Base-by-base conservation (phyloP, 1,140 invertebrate species). In the Aphelenchoides avenae region DNA sequence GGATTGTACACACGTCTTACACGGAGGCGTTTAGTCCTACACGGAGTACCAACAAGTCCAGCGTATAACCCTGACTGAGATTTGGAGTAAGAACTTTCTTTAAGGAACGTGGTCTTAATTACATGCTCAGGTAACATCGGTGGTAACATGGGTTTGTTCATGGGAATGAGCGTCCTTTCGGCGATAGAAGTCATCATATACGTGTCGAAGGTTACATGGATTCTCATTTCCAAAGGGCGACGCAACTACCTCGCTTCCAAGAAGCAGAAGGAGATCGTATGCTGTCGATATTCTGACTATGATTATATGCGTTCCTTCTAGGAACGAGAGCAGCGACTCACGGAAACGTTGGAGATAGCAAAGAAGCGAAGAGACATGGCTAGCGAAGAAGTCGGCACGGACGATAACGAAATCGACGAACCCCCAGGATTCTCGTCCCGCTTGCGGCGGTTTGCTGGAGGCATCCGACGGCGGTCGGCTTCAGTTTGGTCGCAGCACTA, bases 71-170 rank as follows among this genome's bases (percentile, higher is more conserved):
- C 40, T 75, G 24, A 68, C 62, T 11, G 52, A 75, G 56, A 48
- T 70, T 26, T 43, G 66, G n/a, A 63, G 52, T 57, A 13, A 30
- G 7, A 33, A 41, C 18, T 11, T 24, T 39, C 15, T 34, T 27
- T 9, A 42, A 7, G 31, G 18, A 20, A n/a, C 5, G 3, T 63
- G 6, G 59, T 27, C 13, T 9, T 4, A 13, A 33, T 11, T 68
- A 5, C 44, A 13, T 31, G 56, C 53, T 3, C 40, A 69, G 50
- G 62, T 27, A 64, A 73, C 44, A 75, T 75, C 34, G 72, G 72
- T 15, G 72, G 72, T 1, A 75, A 76, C 36, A 76, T 75, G 73
- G 72, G 72, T 2, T 37, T 75, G 36, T 76, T 74, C 52, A 44
- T 76, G 55, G 72, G 72, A 29, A 76, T 76, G 72, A 64, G 57